phyloP scores from a whole-genome alignment of 2,113 vertebrate species.

The Chrysochloris asiatica region DNA sequence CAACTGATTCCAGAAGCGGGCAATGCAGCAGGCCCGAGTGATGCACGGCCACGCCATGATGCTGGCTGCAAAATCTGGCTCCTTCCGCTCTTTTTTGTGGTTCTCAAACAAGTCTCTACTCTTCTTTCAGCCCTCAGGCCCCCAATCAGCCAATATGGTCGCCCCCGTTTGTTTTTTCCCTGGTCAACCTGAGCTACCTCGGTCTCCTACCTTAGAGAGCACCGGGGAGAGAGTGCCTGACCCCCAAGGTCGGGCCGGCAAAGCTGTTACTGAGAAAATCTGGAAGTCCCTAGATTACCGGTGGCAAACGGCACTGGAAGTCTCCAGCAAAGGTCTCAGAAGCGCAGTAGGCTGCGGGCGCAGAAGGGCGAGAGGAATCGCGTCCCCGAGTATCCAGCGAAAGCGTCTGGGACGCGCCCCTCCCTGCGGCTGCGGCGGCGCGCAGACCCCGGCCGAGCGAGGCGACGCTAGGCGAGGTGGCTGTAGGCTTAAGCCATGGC shows the following conservation, averaged over 20 bases:
- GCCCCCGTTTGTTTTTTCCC: background rate
- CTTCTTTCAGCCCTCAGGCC: slow-evolving; percentile 4
- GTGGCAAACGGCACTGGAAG: slow-evolving; percentile 1
- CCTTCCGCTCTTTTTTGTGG: background rate
- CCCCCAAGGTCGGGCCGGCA: background rate
- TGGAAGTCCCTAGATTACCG: slow-evolving; percentile 50
- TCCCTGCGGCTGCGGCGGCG: slow-evolving; percentile 60
- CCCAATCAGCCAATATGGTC: background rate
- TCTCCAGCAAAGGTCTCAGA: slow-evolving; percentile 10
- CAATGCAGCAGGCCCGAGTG: slow-evolving; percentile 97
- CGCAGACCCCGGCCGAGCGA: slow-evolving; percentile 41
- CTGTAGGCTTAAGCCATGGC: slow-evolving; percentile 69
- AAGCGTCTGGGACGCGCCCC: slow-evolving; percentile 62
- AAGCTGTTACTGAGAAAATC: background rate
- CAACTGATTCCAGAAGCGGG: slow-evolving; percentile 98
- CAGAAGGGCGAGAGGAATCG: background rate
- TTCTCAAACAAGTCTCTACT: slow-evolving; percentile 34
- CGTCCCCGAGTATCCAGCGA: background rate
- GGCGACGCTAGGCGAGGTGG: slow-evolving; percentile 25
- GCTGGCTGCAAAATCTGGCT: slow-evolving; percentile 34
- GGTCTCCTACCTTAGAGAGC: background rate
- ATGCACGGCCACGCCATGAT: slow-evolving; percentile 99
- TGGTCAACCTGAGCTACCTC: background rate
- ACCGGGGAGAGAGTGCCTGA: background rate
- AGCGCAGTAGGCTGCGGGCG: background rate